Base-by-base conservation (phyloP, 2,888 invertebrate species). In the Meiosimyza platycephala region DNA sequence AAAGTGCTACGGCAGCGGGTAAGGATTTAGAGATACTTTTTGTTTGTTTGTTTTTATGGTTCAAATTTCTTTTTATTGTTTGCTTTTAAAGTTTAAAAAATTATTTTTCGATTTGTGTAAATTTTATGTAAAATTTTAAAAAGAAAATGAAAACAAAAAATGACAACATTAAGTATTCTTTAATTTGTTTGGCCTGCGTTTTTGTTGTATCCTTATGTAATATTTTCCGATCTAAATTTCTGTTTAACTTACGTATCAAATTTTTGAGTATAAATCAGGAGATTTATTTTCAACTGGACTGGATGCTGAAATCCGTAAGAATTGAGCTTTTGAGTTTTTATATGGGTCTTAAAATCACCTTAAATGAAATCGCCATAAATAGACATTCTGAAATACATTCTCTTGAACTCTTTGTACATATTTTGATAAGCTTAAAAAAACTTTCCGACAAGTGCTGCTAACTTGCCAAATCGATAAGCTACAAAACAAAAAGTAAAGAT, bases 1-100 rank as follows among this genome's bases (percentile, higher is more conserved):
- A 89, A 91, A 88, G 90, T 94, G 88, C 92, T 95, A 87, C 95
- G 94, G 88, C 93, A 93, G 89, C 92, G 94, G 94, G 95, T 95
- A 93, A 94, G 94, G 92, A 90, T 78, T 71, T 70, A 54, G 54
- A 70, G 55, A 55, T 70, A 62, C 70, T 70, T 40, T 15, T 13
- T 69, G 22, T 64, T 69, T 60, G 22, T 64, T 69, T 60, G 59
- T 59, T 63, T 70, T 65, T 22, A 48, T 70, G 67, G 57, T 67
- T 48, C 9, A 52, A 54, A 28, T 48, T 16, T 28, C 47, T 62
- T 16, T 47, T 40, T 16, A 47, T 40, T 62, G 54, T 62, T 40
- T 40, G 40, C 6, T 40, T 40, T 40, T 40, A 40, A 9, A 40
- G 9, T 9, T 9, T 9, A 40, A 40, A 40, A 47, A 63, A 63